Evolutionary conservation across 2,797 vertebrate species (phyloP), one percentile per base, ranked within the genome.

Genomic region (Miichthys miiuy): DNA sequence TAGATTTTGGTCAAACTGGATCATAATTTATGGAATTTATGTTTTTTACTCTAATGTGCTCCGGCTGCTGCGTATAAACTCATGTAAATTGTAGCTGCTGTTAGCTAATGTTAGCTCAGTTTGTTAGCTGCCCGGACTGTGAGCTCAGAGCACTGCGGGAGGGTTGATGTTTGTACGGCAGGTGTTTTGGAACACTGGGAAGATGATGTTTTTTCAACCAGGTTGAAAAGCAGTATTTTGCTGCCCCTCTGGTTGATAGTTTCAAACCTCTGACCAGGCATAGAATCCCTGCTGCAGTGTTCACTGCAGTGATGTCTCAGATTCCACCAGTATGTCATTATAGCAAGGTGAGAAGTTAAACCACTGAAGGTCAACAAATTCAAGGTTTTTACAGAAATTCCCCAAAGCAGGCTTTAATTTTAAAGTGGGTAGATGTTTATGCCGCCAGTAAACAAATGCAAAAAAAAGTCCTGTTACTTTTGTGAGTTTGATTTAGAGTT

Each of bases 401-500:
- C 2, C 20, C 2, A 23, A 38, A 51, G 42, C 14, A 27, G 56
- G n/a, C 3, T n/a, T 58, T 18, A 3, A 38, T 34, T 41, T 34
- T 51, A 7, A 57, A 60, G 14, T 48, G 21, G 3, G 21, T 12
- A 7, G 12, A 8, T 34, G 42, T 73, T 73, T 47, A 30, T 58
- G 57, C 8, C 30, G 13, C 5, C 23, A 48, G 25, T 54, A 55
- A 48, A 44, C 56, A 65, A 0, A 0, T 11, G 34, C 21, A 46
- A 64, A 4, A 76, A 56, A 57, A 57, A 66, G 13, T 71, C 12
- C 10, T 55, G 70, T 67, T 41, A 30, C 41, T 75, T 71, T 51
- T 34, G 18, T 55, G 21, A 68, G 48, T 72, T 68, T 79, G 27
- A 81, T 78, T 80, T 60, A 34, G 57, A 65, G 54, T 68, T 72